Evolutionary conservation across 2,113 vertebrate species (phyloP), one percentile per base, ranked within the genome.

Genomic region (Sphyrna mokarran): DNA sequence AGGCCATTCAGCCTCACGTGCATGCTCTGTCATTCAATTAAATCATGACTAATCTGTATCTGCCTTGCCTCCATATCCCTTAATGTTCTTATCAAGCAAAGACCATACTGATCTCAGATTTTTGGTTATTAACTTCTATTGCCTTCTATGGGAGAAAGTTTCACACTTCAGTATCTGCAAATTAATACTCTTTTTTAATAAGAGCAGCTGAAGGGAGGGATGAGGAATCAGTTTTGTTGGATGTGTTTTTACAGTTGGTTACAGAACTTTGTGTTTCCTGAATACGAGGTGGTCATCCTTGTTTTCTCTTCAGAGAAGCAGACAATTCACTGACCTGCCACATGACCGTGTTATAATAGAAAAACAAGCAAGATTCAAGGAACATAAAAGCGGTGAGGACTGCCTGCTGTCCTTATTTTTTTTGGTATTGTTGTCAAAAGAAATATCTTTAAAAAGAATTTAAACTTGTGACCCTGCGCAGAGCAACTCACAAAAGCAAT

Each of bases 231-330:
- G 61, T 66, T 93, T n/a, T 93, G n/a, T 22, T 66, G 33, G n/a
- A 66, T 66, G n/a, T 93, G 89, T 93, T 93, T 93, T 93, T 93
- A 93, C 89, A 93, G 89, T 93, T 93, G 89, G 89, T 33, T 93
- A 18, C 63, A 66, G n/a, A 22, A 93, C 89, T 61, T 37, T n/a
- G 87, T 16, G 58, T 2, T 93, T 93, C n/a, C 61, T 93, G 61
- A 22, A 40, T 37, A 68, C 18, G 58, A 93, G 61, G 61, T 93
- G 16, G 89, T 93, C 61, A 40, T 66, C 89, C 63, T 93, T 93
- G 61, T 66, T 93, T 66, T 66, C 66, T 93, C 54, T 93, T 20
- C 89, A 66, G 18, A 93, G 61, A 37, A 91, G 6, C 18, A 93
- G 89, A 93, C 89, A 66, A 93, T 93, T n/a, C 63, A 66, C 18